phyloP scores from a whole-genome alignment of 1,140 invertebrate species.

The Limonius californicus region DNA sequence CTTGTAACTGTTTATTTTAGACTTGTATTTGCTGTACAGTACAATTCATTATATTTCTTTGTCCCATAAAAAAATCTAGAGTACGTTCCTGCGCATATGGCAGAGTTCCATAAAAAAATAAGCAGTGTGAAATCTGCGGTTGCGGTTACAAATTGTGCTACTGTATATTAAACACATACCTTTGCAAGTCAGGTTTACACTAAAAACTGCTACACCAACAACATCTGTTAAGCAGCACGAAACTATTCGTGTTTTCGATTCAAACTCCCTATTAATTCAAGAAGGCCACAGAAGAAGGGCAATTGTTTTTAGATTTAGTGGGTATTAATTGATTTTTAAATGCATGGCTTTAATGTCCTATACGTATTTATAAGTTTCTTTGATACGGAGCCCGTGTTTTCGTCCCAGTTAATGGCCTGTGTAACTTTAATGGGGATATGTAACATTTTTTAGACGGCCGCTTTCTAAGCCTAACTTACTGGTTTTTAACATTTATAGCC shows the following conservation, averaged over 20 bases:
- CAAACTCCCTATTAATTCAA: background rate
- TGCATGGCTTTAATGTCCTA: background rate
- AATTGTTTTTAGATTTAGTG: background rate
- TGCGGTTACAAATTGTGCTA: background rate
- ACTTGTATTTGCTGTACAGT: no score
- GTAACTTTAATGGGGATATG: background rate
- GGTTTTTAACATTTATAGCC: no score
- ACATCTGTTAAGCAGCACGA: conserved; percentile 12
- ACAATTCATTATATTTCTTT: background rate
- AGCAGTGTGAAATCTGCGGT: background rate
- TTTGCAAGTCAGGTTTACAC: background rate
- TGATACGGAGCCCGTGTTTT: background rate
- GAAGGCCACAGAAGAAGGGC: background rate
- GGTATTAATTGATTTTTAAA: conserved; percentile 11
- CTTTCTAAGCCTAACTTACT: no score
- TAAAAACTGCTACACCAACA: background rate
- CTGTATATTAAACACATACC: background rate
- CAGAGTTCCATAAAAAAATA: background rate
- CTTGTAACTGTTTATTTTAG: no score
- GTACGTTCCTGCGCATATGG: background rate
- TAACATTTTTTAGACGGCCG: no score
- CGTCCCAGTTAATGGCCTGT: background rate
- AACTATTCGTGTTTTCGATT: background rate
- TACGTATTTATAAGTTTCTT: conserved; percentile 5
- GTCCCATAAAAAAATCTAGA: background rate